These are phyloP conservation scores for Cyanoramphus novaezelandiae DNA, from an alignment of 2,113 vertebrate species.

Conservation along the genomic window DNA sequence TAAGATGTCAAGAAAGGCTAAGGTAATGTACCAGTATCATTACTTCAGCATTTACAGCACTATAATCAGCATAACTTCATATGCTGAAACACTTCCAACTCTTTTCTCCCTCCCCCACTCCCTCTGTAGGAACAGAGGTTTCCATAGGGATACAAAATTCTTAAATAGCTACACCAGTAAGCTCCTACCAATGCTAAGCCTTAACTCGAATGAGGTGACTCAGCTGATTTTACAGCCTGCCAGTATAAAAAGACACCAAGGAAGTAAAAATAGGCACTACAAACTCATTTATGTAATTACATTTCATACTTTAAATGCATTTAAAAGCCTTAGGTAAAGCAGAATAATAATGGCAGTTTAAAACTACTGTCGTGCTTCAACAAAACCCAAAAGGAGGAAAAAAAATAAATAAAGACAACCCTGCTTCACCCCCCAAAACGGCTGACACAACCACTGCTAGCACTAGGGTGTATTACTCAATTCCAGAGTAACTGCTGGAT, in stretches of 20 bases:
- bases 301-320: neutral
- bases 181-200: neutral
- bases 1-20: neutral
- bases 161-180: constrained; percentile 1
- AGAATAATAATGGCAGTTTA: neutral
- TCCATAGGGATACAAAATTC: neutral
- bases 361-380: neutral
- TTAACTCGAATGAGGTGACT: constrained; percentile 25
- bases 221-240: constrained; percentile 30
- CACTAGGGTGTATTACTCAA: neutral
- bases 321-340: neutral
- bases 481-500: neutral
- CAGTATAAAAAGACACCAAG: neutral
- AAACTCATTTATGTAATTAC: neutral
- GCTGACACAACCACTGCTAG: neutral
- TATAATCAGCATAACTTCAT: neutral
- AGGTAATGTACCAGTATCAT: neutral
- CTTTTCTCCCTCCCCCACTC: neutral
- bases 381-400: neutral
- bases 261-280: neutral
- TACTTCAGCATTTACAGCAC: neutral
- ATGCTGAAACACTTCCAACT: neutral
- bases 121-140: neutral
- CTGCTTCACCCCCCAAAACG: neutral
- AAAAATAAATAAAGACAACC: neutral